phyloP scores from a whole-genome alignment of 2,113 vertebrate genomes.

The Tachysurus fulvidraco region DNA sequence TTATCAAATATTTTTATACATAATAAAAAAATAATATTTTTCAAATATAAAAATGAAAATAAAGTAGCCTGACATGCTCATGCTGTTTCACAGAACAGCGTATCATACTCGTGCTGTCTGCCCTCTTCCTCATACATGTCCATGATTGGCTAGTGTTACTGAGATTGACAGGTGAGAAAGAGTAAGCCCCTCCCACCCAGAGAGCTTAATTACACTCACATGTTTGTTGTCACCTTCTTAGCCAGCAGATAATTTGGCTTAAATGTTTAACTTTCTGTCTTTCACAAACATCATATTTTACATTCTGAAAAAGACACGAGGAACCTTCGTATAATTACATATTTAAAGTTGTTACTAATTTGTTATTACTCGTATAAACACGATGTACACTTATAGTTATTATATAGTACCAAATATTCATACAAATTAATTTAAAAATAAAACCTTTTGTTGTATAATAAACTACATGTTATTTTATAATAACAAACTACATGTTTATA shows the following conservation, averaged over 20 bases:
- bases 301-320: background rate
- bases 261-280: background rate
- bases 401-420: background rate
- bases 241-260: background rate
- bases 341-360: background rate
- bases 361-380: background rate
- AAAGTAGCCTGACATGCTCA: background rate
- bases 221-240: background rate
- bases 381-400: background rate
- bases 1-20: background rate
- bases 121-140: background rate
- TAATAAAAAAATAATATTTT: background rate
- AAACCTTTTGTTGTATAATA: background rate
- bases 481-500: no score
- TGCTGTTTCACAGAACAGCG: background rate
- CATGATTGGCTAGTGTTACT: background rate
- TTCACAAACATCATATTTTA: no score
- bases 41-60: background rate
- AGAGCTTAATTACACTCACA: background rate
- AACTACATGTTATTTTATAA: no score
- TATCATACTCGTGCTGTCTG: background rate
- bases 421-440: background rate
- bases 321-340: background rate
- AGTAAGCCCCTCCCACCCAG: background rate
- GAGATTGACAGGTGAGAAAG: background rate